Percentiles rank a stretch among this genome's conserved stretches.
phyloP scores from a whole-genome alignment of 2,888 invertebrate species.

The Cataglyphis albicans region DNA sequence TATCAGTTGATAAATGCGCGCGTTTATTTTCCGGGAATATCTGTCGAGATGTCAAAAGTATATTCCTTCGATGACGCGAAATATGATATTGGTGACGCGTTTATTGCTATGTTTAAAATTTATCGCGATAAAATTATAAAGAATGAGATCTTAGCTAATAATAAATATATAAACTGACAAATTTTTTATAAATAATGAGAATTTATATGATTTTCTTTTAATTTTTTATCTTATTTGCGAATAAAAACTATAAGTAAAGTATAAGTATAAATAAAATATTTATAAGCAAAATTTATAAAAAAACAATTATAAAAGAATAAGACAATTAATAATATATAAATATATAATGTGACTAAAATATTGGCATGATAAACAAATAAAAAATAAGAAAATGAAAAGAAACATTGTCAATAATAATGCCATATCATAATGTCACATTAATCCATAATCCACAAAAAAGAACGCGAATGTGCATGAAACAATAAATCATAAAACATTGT shows the following conservation, averaged over 20 bases:
- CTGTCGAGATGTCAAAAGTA: slow-evolving; percentile 26
- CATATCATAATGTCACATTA: not conserved
- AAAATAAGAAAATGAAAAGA: not conserved
- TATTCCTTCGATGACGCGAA: slow-evolving; percentile 13
- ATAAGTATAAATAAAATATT: not conserved
- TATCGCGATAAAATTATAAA: not conserved
- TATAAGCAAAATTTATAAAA: not conserved
- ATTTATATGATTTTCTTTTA: not conserved
- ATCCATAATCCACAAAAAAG: slow-evolving; percentile 16
- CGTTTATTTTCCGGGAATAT: slow-evolving; percentile 27
- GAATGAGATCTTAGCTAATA: not conserved
- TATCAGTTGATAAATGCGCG: slow-evolving; percentile 44
- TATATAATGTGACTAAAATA: not conserved
- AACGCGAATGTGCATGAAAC: not conserved
- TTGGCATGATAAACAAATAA: not conserved
- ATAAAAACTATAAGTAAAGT: not conserved
- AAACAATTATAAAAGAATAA: not conserved
- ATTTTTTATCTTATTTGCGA: not conserved
- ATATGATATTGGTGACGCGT: not conserved
- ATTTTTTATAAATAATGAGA: not conserved
- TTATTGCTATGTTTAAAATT: slow-evolving; percentile 20
- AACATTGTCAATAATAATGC: not conserved
- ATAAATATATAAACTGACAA: not conserved
- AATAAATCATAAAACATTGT: slow-evolving; percentile 22
- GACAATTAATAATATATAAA: not conserved